Conservation (phyloP, 1,140 invertebrate genomes). For the Halotydeus destructor region DNA sequence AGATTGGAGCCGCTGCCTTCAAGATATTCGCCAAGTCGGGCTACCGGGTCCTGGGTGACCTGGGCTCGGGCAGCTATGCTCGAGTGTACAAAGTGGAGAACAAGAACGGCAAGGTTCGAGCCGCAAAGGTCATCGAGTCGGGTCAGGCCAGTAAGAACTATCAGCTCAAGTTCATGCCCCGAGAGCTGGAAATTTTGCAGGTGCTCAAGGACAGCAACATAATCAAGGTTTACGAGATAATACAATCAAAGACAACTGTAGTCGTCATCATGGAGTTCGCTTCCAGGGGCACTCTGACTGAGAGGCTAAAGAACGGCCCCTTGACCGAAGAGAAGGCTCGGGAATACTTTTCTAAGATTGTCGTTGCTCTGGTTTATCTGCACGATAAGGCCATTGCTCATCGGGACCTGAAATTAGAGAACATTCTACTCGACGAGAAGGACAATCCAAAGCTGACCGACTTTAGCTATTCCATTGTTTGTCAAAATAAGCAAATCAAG, state of each 20-base stretch:
- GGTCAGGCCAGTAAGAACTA: conserved; percentile 3
- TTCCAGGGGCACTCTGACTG: conserved; percentile 9
- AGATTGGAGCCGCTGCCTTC: too few relatives aligned
- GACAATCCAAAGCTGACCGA: conserved; percentile 10
- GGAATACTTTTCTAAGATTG: background rate
- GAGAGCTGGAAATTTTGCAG: conserved; percentile 6
- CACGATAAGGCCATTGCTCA: conserved; percentile 10
- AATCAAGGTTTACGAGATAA: background rate
- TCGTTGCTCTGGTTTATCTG: conserved; percentile 8
- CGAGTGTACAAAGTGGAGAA: conserved; percentile 1
- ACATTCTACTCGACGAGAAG: conserved; percentile 10
- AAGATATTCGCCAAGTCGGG: too few relatives aligned
- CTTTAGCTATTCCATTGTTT: conserved; percentile 9
- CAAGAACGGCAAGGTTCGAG: background rate
- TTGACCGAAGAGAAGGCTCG: conserved; percentile 1
- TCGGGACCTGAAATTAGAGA: conserved; percentile 15
- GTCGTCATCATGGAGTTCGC: conserved; percentile 3
- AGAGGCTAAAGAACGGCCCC: conserved; percentile 4
- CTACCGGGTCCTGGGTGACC: background rate
- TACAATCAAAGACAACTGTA: background rate
- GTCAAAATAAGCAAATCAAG: background rate
- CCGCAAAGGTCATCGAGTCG: conserved; percentile 7
- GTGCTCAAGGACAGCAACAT: conserved; percentile 4
- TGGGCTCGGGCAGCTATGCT: conserved; percentile 10
- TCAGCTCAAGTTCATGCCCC: conserved; percentile 3